Conservation (phyloP, 2,113 vertebrate species). For the Conger conger region DNA sequence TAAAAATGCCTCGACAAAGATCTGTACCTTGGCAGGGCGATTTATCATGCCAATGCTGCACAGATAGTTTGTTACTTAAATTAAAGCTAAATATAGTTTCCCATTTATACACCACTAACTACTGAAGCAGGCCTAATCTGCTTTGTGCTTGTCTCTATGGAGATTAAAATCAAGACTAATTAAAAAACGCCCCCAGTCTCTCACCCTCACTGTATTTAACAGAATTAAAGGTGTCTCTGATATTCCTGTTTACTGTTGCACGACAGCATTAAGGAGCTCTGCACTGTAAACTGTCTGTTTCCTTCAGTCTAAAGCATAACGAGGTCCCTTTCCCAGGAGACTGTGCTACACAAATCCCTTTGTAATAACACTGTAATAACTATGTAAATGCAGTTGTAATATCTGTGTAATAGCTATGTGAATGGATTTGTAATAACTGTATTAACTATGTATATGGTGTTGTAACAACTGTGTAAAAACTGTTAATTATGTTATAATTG, state of each 20-base stretch:
- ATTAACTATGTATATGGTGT: too few species aligned
- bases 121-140: background rate
- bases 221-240: background rate
- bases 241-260: background rate
- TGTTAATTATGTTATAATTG: background rate
- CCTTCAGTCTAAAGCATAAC: too few species aligned
- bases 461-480: too few species aligned
- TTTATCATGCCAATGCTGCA: background rate
- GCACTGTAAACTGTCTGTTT: too few species aligned
- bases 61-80: constrained; percentile 23
- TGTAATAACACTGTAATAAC: too few species aligned
- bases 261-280: background rate
- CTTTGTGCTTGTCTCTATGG: background rate
- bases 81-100: constrained; percentile 37
- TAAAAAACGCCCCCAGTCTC: constrained; percentile 21
- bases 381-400: too few species aligned
- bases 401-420: too few species aligned
- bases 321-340: too few species aligned
- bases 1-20: background rate
- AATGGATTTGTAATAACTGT: too few species aligned
- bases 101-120: constrained; percentile 22
- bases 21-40: background rate
- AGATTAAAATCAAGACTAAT: constrained; percentile 16
- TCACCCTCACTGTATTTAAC: background rate
- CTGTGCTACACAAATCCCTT: too few species aligned